Conservation (phyloP, 1,140 invertebrate species). For the Rhizoglyphus robini region DNA sequence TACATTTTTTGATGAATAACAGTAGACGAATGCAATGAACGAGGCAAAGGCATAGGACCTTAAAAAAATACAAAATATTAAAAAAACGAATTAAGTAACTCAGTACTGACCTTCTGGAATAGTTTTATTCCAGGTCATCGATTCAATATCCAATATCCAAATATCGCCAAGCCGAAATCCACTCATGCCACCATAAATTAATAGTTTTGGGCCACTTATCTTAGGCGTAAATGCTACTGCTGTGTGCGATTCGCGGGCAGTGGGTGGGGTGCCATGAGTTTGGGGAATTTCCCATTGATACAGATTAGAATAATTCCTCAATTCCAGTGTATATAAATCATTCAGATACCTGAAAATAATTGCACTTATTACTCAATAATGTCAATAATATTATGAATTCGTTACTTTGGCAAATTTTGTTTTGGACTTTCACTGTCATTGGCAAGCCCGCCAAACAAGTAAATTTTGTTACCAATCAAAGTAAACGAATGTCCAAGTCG, state of each 20-base stretch:
- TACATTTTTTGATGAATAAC: conserved; percentile 90
- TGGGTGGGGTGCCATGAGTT: conserved; percentile 68
- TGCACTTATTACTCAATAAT: conserved; percentile 3
- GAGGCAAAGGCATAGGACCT: conserved; percentile 70
- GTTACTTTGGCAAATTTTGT: background rate
- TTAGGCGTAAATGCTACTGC: conserved; percentile 77
- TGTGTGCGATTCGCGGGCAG: conserved; percentile 90
- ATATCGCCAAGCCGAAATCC: conserved; percentile 85
- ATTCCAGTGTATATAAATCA: conserved; percentile 77
- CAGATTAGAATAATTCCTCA: conserved; percentile 47
- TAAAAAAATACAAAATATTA: too few relatives aligned
- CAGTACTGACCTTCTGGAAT: background rate
- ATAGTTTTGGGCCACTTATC: conserved; percentile 58
- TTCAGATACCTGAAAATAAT: conserved; percentile 55
- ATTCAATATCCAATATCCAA: conserved; percentile 79
- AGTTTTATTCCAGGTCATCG: conserved; percentile 82
- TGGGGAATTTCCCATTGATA: conserved; percentile 77
- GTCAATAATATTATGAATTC: background rate
- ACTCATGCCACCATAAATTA: conserved; percentile 98
- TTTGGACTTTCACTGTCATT: conserved; percentile 53
- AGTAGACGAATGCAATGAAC: conserved; percentile 90
- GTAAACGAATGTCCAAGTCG: conserved; percentile 95
- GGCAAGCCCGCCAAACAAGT: conserved; percentile 90
- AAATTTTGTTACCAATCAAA: conserved; percentile 82
- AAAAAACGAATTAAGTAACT: background rate